Evolutionary conservation across 2,888 invertebrate genomes (phyloP), one percentile per base, ranked within the genome.

Genomic region (Orgyia antiqua): DNA sequence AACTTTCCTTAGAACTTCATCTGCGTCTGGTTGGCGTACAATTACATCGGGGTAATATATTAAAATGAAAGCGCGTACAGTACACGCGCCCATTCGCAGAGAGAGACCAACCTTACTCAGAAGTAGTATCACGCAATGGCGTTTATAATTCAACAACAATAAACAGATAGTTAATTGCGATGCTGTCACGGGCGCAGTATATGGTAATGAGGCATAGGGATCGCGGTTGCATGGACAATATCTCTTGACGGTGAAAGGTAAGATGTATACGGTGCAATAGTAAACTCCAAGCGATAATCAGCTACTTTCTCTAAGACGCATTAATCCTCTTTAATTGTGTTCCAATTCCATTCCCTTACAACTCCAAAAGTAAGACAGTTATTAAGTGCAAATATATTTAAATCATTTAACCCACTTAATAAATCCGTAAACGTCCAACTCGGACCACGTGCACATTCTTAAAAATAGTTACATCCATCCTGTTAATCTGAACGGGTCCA

Each of bases 151-250:
- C 80, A 79, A 74, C 82, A 82, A 84, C 83, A 84, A 86, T 84
- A 84, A 82, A 78, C 86, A 77, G 79, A 83, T 83, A 82, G 82
- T 86, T 86, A 86, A 84, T 86, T 86, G 84, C 86, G 68, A 68
- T 70, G 80, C 83, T 83, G 84, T 84, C 86, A 84, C 79, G 70
- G 80, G 72, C 76, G 67, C 78, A 80, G 80, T 83, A 78, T 84
- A 86, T 86, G 84, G 84, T 86, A 86, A 86, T 86, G 84, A 84
- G 84, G 68, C 73, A 71, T 70, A 67, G 72, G 79, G 79, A 79
- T 82, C 83, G 80, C 74, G 78, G 70, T 65, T 68, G 73, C 70
- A 73, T 72, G 82, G 80, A 82, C 84, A 82, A 82, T 82, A 84
- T 83, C 82, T 84, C 80, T 76, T 65, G 67, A 75, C 76, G 84